Evolutionary conservation across 2,797 vertebrate species (phyloP), one percentile per base, ranked within the genome.

Genomic region (Notoglanidium macrostoma): DNA sequence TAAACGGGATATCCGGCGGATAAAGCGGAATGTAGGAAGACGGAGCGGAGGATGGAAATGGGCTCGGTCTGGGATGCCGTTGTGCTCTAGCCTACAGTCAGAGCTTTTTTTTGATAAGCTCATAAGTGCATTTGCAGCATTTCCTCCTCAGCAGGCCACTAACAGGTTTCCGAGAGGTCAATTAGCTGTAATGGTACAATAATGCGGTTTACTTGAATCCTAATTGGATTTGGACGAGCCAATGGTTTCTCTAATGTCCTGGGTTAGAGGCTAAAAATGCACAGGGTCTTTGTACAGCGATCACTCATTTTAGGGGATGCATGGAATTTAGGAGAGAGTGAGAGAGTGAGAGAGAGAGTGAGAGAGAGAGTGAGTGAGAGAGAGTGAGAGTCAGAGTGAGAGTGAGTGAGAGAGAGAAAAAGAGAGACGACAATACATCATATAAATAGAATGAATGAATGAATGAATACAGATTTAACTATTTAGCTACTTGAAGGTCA

Each of bases 141-240:
- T 82, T 82, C 94, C 94, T 95, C 93, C 92, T 73, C 92, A 91
- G 90, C 89, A 84, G 95, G 95, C 94, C 95, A 94, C 94, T 95
- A 95, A 95, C 95, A 94, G 94, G 94, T 95, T 94, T 95, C 91
- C 83, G 65, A 94, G 94, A 96, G 95, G 95, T 95, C 95, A 96
- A 95, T 95, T 95, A 95, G 92, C 91, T 5, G 90, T 95, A 95
- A 96, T 94, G 94, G 95, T 84, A 91, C 91, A 93, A 93, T 96
- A 96, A 96, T 95, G 93, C 86, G 88, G 90, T 95, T 95, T 94
- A 90, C 92, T 93, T 89, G 90, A 89, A 93, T 92, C 91, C 87
- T 95, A 94, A 95, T 95, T 93, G 91, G 91, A 94, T 96, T 95
- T 92, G 51, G 87, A 91, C 91, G 91, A 92, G 92, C 94, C 94